These are phyloP conservation scores for Ictalurus punctatus DNA, from an alignment of 2,113 vertebrate genomes.

Conservation along the genomic window DNA sequence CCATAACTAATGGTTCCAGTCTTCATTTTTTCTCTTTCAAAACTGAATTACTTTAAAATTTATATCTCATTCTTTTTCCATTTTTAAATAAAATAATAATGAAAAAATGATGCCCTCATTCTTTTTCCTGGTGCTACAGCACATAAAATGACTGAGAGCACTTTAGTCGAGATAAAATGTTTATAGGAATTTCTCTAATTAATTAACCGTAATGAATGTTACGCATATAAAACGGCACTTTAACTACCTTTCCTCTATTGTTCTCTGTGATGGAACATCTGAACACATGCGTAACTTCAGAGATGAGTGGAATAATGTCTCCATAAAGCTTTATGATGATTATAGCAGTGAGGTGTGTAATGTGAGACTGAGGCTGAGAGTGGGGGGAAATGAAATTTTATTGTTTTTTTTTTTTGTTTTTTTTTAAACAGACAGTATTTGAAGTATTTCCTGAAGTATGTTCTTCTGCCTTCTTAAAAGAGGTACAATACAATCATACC, in stretches of 20 bases:
- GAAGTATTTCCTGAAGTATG: not conserved
- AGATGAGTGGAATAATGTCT: constrained; percentile 14
- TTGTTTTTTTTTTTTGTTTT: not conserved
- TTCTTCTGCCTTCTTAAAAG: not conserved
- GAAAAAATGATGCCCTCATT: not conserved
- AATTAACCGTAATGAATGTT: constrained; percentile 21
- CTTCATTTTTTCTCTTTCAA: not conserved
- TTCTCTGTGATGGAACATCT: not conserved
- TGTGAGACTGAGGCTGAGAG: not conserved
- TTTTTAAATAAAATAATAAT: not conserved
- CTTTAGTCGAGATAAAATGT: constrained; percentile 20
- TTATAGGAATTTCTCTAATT: constrained; percentile 35
- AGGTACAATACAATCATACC: not conserved
- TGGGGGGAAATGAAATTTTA: not conserved
- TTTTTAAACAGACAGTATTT: not conserved
- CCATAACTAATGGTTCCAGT: not conserved
- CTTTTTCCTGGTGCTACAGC: not conserved
- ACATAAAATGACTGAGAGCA: constrained; percentile 17
- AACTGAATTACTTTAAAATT: not conserved
- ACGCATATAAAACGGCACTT: constrained; percentile 3
- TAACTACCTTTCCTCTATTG: not conserved
- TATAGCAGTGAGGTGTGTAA: not conserved
- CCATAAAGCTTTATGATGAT: constrained; percentile 31
- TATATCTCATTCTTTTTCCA: not conserved
- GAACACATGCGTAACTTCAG: constrained; percentile 2